phyloP scores from a whole-genome alignment of 2,797 vertebrate species.

The Euphonia xanthogaster region DNA sequence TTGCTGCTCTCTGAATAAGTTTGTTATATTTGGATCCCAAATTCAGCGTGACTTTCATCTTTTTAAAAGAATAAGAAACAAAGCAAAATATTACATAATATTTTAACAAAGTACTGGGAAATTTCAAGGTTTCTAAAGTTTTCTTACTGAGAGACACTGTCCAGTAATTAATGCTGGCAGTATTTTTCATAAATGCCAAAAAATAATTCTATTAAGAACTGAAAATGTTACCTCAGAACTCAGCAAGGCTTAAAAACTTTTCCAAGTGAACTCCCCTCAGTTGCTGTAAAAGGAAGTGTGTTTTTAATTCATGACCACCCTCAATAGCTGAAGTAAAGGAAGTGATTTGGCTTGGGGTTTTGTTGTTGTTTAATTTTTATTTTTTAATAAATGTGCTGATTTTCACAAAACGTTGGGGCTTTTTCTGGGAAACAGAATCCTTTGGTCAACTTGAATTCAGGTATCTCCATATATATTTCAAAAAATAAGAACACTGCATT shows the following conservation, averaged over 20 bases:
- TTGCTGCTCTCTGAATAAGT: neutral
- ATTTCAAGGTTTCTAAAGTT: slow-evolving; percentile 9
- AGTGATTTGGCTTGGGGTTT: neutral
- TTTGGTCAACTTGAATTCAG: neutral
- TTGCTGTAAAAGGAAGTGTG: neutral
- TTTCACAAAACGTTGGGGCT: neutral
- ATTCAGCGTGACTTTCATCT: neutral
- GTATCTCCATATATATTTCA: neutral
- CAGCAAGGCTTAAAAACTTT: neutral
- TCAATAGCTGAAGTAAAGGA: neutral
- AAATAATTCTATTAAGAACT: neutral
- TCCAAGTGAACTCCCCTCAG: neutral
- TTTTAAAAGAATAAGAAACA: neutral
- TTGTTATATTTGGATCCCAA: slow-evolving; percentile 25
- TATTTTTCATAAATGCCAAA: neutral
- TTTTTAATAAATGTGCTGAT: neutral
- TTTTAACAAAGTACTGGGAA: slow-evolving; percentile 1
- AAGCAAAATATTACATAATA: neutral
- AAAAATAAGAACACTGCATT: neutral
- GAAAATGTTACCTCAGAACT: neutral
- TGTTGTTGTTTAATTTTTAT: neutral
- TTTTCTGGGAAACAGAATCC: neutral
- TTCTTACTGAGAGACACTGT: neutral
- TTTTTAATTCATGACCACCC: slow-evolving; percentile 1
- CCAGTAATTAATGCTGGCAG: neutral